These are phyloP conservation scores for Nomada lathburiana DNA, from an alignment of 2,888 invertebrate genomes.

Conservation along the genomic window DNA sequence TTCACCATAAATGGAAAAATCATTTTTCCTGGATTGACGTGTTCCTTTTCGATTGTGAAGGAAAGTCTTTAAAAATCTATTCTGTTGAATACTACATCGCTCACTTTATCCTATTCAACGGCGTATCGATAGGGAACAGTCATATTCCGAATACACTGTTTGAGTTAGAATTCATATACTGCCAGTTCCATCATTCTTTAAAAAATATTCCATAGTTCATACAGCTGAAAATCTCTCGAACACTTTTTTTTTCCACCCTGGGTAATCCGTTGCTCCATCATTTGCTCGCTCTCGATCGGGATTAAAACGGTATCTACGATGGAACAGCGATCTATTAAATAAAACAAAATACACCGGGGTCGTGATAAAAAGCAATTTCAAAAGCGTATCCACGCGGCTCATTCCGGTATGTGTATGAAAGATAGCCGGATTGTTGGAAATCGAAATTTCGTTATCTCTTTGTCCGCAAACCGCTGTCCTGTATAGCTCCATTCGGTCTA, in stretches of 20 bases:
- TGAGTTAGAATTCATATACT: too few species aligned
- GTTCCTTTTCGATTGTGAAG: too few species aligned
- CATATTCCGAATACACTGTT: too few species aligned
- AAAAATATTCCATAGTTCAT: not conserved
- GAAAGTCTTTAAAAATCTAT: not conserved
- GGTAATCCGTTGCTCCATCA: not conserved
- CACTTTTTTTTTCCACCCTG: not conserved
- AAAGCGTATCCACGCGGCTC: conserved; percentile 18
- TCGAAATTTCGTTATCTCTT: conserved; percentile 62
- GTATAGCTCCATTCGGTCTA: conserved; percentile 63
- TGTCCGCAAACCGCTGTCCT: conserved; percentile 39
- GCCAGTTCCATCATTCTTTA: too few species aligned
- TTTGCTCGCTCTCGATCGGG: conserved; percentile 1
- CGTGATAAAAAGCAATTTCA: conserved; percentile 39
- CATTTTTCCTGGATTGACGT: not conserved
- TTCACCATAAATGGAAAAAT: not conserved
- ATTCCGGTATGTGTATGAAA: conserved; percentile 35
- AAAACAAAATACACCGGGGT: conserved; percentile 22
- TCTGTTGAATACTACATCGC: not conserved
- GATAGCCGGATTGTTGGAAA: conserved; percentile 43
- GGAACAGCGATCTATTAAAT: conserved; percentile 24
- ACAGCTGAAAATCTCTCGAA: not conserved
- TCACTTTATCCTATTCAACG: too few species aligned
- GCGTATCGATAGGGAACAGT: too few species aligned
- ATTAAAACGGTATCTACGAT: conserved; percentile 29